Evolutionary conservation across 2,113 vertebrate genomes (phyloP).

Genomic region (Ameiurus melas): DNA sequence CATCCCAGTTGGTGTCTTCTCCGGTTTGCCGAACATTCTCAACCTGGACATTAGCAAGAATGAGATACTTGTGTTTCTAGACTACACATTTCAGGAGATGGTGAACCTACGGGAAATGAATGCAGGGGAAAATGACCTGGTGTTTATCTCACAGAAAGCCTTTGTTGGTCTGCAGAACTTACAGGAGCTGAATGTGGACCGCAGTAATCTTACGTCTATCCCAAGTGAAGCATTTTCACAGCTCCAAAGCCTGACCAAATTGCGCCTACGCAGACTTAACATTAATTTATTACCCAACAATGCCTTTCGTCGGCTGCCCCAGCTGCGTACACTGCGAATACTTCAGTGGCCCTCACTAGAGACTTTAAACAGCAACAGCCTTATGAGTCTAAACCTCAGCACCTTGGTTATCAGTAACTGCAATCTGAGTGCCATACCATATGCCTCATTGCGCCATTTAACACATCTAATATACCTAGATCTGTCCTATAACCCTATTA

Average conservation of each 20-base stretch:
- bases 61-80: slow-evolving; percentile 86
- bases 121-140: slow-evolving; percentile 78
- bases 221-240: slow-evolving; percentile 80
- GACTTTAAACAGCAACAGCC: slow-evolving; percentile 74
- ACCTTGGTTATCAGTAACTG: slow-evolving; percentile 80
- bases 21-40: slow-evolving; percentile 74
- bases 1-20: slow-evolving; percentile 80
- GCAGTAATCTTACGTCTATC: slow-evolving; percentile 82
- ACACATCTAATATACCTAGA: slow-evolving; percentile 80
- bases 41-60: slow-evolving; percentile 84
- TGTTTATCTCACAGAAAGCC: slow-evolving; percentile 82
- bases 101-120: slow-evolving; percentile 73
- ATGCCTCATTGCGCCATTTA: slow-evolving; percentile 76
- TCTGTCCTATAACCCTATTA: slow-evolving; percentile 87
- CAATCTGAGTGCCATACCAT: slow-evolving; percentile 80
- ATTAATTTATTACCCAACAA: slow-evolving; percentile 75
- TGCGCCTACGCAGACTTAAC: slow-evolving; percentile 75
- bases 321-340: slow-evolving; percentile 76
- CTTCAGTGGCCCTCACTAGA: slow-evolving; percentile 78
- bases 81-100: slow-evolving; percentile 81
- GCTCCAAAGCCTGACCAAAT: slow-evolving; percentile 71
- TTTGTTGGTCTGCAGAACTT: slow-evolving; percentile 77
- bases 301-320: slow-evolving; percentile 74
- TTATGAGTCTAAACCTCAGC: slow-evolving; percentile 81
- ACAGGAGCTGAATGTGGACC: slow-evolving; percentile 78